Conservation (phyloP, 2,113 vertebrate genomes). For the Heterochromis multidens region DNA sequence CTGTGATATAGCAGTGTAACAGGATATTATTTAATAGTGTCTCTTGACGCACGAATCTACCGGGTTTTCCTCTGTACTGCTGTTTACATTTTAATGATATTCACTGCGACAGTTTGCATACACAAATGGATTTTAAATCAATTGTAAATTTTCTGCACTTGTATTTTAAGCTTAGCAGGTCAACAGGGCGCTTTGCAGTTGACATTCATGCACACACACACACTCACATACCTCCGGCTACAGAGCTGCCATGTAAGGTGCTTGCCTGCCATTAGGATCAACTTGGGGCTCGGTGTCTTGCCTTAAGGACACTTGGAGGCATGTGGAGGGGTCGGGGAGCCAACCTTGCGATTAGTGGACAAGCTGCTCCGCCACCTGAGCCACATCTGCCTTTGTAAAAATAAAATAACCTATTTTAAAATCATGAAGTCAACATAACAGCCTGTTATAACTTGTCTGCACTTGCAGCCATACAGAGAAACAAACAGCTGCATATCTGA, state of each 20-base stretch:
- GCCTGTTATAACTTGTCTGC: neutral
- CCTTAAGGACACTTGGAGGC: neutral
- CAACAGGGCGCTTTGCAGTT: neutral
- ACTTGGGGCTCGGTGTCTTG: neutral
- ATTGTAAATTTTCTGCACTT: neutral
- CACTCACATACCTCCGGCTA: neutral
- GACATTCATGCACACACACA: neutral
- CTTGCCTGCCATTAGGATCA: neutral
- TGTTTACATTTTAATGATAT: neutral
- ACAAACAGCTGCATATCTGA: neutral
- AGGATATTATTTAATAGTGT: neutral
- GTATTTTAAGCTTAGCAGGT: neutral
- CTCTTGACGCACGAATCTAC: neutral
- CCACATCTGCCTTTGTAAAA: neutral
- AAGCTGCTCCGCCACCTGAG: neutral
- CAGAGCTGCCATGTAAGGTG: neutral
- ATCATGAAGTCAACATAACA: neutral
- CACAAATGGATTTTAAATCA: neutral
- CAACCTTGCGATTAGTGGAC: neutral
- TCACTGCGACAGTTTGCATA: neutral
- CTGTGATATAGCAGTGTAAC: neutral
- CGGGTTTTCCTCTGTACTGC: neutral
- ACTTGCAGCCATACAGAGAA: neutral
- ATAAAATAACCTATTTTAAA: neutral
- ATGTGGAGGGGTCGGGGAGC: neutral